Base-by-base conservation (phyloP, 2,888 invertebrate species). In the Melinaea marsaeus region DNA sequence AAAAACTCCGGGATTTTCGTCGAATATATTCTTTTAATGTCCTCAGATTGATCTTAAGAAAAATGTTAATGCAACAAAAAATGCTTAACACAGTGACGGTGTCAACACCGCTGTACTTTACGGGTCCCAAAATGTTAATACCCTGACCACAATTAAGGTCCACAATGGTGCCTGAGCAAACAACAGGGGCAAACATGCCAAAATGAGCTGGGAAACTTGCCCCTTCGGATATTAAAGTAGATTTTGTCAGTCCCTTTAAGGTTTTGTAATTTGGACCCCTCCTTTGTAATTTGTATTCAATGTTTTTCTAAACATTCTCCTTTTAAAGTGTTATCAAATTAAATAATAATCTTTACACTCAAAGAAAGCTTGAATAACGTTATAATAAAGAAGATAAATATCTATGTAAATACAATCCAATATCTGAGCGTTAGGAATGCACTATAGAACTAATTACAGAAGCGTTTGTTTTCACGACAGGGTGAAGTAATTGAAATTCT, bases 111-210 rank as follows among this genome's bases (percentile, higher is more conserved):
- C 60, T 6, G 45, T 60, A 54, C 60, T 60, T 60, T 54, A 47
- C 47, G 55, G 42, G 45, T 55, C 42, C 60, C 54, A 45, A 60
- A 60, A 60, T 55, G 55, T 60, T 60, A 55, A 60, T 60, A 60
- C 60, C 55, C 55, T 55, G 54, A 42, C 60, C 61, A 69, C 70
- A 71, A 69, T 70, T 72, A 72, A 65, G 66, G 63, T 42, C 60
- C 61, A 74, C 71, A 74, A 75, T 72, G 64, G 70, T 66, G 60
- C 70, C 71, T 71, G 48, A 47, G 66, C 67, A 73, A 74, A 74
- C 69, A 74, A 63, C 56, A 54, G 55, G 58, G 51, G 67, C 60
- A 61, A 69, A 70, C 64, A 62, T 57, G 59, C 54, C 45, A 59
- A 57, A 66, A 66, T 63, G 66, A 63, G 64, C 59, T 46, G 42